A percentile compares a stretch with the other conserved stretches of the same genome.
Evolutionary conservation across 2,797 vertebrate species (phyloP).

Genomic region (Gymnothorax reevesii): DNA sequence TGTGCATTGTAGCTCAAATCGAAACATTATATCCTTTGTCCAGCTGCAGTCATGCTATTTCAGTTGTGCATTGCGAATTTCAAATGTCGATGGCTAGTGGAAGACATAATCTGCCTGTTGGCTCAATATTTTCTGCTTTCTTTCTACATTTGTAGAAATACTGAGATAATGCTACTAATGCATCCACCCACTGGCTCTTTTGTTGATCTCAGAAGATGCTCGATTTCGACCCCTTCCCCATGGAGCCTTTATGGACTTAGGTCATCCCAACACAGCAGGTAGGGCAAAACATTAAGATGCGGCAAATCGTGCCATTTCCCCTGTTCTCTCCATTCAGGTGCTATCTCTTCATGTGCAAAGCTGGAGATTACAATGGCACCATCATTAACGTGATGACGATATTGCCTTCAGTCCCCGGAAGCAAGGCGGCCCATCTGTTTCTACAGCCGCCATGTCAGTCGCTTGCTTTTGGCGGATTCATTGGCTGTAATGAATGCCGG

Average conservation of each 20-base stretch:
- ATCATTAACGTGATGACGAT: slow-evolving; percentile 23
- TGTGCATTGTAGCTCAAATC: background rate
- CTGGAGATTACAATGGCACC: slow-evolving; percentile 3
- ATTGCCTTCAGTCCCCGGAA: background rate
- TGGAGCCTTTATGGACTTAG: background rate
- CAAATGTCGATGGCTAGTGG: background rate
- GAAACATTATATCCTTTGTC: background rate
- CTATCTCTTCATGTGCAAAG: background rate
- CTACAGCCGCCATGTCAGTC: slow-evolving; percentile 1
- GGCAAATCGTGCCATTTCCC: background rate
- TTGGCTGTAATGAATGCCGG: slow-evolving; percentile 13
- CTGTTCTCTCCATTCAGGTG: background rate
- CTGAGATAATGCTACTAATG: background rate
- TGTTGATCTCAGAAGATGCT: background rate
- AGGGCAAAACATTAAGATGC: background rate
- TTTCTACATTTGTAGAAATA: background rate
- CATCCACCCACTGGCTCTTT: background rate
- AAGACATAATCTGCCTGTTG: background rate
- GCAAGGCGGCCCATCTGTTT: slow-evolving; percentile 27
- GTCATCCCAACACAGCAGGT: background rate
- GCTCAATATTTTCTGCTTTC: background rate
- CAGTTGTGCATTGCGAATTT: background rate
- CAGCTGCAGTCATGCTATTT: background rate
- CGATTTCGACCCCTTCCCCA: background rate
- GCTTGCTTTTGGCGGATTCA: background rate